Conservation (phyloP, 2,113 vertebrate species). For the Sula dactylatra region DNA sequence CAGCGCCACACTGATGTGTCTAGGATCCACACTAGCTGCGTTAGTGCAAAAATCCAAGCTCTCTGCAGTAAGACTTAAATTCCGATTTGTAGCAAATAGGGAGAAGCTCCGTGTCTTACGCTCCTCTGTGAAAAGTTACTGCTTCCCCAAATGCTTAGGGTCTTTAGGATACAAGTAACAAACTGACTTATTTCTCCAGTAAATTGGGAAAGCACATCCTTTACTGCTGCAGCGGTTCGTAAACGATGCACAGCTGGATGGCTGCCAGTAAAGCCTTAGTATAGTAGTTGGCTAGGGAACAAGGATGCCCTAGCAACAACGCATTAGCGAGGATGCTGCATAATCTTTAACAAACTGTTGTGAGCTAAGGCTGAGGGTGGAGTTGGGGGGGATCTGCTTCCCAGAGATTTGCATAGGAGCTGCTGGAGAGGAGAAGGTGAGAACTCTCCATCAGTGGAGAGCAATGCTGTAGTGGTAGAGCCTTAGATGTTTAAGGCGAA, state of each 20-base stretch:
- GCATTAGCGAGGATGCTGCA: slow-evolving; percentile 23
- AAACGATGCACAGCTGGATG: slow-evolving; percentile 27
- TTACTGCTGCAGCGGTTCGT: slow-evolving; percentile 4
- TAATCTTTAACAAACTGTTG: slow-evolving; percentile 27
- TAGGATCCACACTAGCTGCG: not conserved
- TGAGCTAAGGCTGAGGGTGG: not conserved
- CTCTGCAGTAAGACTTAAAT: not conserved
- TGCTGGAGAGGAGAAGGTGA: not conserved
- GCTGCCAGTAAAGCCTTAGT: slow-evolving; percentile 28
- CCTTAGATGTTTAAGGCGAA: not conserved
- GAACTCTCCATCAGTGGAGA: not conserved
- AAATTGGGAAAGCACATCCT: not conserved
- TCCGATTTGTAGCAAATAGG: not conserved
- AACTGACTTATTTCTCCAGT: not conserved
- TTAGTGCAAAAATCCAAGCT: not conserved
- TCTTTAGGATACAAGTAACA: not conserved
- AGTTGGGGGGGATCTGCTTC: not conserved
- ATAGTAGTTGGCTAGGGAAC: slow-evolving; percentile 33
- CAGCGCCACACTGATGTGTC: not conserved
- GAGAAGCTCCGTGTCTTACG: not conserved
- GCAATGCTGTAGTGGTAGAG: not conserved
- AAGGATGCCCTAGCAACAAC: slow-evolving; percentile 58
- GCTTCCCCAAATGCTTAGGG: not conserved
- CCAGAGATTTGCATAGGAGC: not conserved
- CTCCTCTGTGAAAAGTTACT: not conserved